Conservation (phyloP, 2,888 invertebrate genomes). For the Nasonovia ribisnigri region DNA sequence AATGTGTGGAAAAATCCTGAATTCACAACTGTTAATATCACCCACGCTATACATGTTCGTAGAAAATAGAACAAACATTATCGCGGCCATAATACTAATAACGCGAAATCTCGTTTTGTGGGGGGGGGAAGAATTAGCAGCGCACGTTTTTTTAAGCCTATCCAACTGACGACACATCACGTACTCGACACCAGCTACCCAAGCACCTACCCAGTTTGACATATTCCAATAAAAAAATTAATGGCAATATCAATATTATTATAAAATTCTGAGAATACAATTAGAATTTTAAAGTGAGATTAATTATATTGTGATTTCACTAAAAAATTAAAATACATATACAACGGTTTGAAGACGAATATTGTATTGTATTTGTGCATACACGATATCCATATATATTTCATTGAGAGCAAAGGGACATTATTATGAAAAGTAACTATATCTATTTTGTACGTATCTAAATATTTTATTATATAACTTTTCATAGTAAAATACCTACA, state of each 20-base stretch:
- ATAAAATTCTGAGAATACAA: neutral
- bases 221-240: neutral
- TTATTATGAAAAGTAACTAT: neutral
- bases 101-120: neutral
- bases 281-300: neutral
- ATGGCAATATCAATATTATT: neutral
- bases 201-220: neutral
- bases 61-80: constrained; percentile 13
- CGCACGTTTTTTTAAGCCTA: neutral
- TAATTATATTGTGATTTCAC: neutral
- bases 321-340: neutral
- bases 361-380: neutral
- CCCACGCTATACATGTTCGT: neutral
- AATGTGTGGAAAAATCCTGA: neutral
- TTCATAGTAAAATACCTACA: neutral
- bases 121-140: neutral
- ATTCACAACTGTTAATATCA: neutral
- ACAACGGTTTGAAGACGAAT: neutral
- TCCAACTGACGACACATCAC: neutral
- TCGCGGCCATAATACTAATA: neutral
- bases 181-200: neutral
- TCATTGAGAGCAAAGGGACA: neutral
- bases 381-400: neutral
- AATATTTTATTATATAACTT: neutral
- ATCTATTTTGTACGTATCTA: neutral